phyloP scores from a whole-genome alignment of 2,113 vertebrate species.

The Gymnorhina tibicen region DNA sequence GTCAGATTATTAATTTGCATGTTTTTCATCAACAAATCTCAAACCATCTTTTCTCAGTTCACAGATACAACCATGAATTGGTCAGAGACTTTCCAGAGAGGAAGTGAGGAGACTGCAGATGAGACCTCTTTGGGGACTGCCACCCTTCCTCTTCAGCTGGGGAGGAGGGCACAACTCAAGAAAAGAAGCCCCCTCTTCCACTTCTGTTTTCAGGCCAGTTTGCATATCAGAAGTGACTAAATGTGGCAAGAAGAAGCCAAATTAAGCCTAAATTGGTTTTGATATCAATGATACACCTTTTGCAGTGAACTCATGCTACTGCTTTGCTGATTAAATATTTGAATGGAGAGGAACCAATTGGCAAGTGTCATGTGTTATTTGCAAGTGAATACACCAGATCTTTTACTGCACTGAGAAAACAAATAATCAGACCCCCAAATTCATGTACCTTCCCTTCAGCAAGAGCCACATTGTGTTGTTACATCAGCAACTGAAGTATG shows the following conservation, averaged over 20 bases:
- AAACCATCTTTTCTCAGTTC: not conserved
- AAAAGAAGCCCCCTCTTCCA: not conserved
- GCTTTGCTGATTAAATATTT: not conserved
- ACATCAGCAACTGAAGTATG: constrained; percentile 46
- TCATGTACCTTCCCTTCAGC: constrained; percentile 1
- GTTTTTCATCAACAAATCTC: not conserved
- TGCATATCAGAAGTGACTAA: not conserved
- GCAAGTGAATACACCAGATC: not conserved
- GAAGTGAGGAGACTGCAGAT: not conserved
- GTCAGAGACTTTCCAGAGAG: not conserved
- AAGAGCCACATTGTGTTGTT: constrained; percentile 12
- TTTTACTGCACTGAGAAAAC: not conserved
- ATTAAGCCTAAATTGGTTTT: not conserved
- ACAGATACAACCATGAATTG: not conserved
- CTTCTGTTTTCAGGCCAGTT: not conserved
- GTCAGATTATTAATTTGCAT: not conserved
- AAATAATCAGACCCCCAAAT: constrained; percentile 49
- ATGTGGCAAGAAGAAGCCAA: not conserved
- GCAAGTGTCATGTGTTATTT: not conserved
- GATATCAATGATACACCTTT: not conserved
- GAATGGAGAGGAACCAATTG: not conserved
- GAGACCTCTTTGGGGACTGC: not conserved
- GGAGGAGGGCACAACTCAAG: not conserved
- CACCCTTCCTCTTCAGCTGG: not conserved
- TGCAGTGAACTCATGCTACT: not conserved